A percentile compares a stretch with the other conserved stretches of the same genome.
phyloP scores from a whole-genome alignment of 2,888 invertebrate species.

The Lycaena phlaeas region DNA sequence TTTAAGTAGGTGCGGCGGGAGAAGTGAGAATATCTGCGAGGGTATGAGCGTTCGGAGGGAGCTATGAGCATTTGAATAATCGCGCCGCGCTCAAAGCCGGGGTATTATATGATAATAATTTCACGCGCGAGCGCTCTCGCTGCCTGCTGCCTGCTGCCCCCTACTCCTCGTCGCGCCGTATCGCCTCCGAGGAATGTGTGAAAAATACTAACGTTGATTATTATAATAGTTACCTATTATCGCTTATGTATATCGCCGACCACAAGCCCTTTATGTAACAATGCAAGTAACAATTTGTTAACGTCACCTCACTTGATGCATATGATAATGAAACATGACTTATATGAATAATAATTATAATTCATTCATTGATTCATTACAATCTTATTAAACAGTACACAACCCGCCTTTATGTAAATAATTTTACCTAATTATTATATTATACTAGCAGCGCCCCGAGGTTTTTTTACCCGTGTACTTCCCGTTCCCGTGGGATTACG shows the following conservation, averaged over 20 bases:
- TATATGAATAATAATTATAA: not conserved
- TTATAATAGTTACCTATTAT: slow-evolving; percentile 28
- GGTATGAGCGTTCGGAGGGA: slow-evolving; percentile 27
- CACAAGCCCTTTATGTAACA: no score
- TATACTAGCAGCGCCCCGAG: no score
- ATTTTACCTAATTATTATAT: no score
- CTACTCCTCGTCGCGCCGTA: slow-evolving; percentile 30
- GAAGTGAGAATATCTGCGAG: slow-evolving; percentile 44
- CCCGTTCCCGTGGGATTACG: no score
- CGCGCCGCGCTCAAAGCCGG: slow-evolving; percentile 49
- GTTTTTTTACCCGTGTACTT: no score
- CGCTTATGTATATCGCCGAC: no score
- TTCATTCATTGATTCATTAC: not conserved
- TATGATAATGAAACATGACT: not conserved
- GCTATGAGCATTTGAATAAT: slow-evolving; percentile 66
- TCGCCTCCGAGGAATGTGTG: slow-evolving; percentile 52
- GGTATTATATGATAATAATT: slow-evolving; percentile 72
- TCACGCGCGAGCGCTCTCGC: slow-evolving; percentile 56
- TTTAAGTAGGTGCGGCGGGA: slow-evolving; percentile 47
- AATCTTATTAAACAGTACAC: no score
- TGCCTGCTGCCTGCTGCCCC: slow-evolving; percentile 32
- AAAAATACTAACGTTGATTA: slow-evolving; percentile 44
- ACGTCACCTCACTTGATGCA: not conserved
- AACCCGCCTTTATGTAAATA: no score
- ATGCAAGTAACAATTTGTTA: no score